A percentile compares a stretch with the other conserved stretches of the same genome.
phyloP scores from a whole-genome alignment of 2,113 vertebrate species.

The Tauraco erythrolophus region DNA sequence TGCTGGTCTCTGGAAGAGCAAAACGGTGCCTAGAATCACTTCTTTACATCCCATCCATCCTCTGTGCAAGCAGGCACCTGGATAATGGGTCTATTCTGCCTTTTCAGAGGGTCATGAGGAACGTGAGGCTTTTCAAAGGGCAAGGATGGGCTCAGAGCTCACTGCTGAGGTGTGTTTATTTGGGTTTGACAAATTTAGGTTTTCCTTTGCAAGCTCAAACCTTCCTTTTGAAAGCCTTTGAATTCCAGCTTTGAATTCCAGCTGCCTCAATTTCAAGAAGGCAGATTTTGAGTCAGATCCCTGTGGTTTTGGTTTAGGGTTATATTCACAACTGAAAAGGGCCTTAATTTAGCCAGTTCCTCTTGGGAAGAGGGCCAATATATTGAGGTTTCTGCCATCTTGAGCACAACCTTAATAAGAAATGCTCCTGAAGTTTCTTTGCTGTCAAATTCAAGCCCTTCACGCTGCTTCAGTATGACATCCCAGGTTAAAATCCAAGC shows the following conservation, averaged over 20 bases:
- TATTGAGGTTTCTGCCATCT: constrained; percentile 61
- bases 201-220: neutral
- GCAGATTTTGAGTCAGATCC: constrained; percentile 43
- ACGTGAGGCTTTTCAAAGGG: fast-evolving
- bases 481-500: neutral
- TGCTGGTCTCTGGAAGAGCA: neutral
- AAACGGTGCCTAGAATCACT: neutral
- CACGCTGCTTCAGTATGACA: neutral
- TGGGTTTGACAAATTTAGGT: constrained; percentile 25
- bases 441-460: constrained; percentile 22
- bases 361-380: constrained; percentile 50
- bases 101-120: neutral
- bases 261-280: constrained; percentile 27
- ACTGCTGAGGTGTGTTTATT: constrained; percentile 2
- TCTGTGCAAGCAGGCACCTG: neutral
- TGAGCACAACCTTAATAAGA: constrained; percentile 17
- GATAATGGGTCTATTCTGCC: fast-evolving
- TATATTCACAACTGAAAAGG: constrained; percentile 59
- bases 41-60: neutral
- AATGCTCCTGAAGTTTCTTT: constrained; percentile 13
- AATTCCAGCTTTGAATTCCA: constrained; percentile 45
- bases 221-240: constrained; percentile 29
- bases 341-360: constrained; percentile 64
- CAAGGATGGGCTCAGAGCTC: neutral
- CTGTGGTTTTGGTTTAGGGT: constrained; percentile 63